Conservation (phyloP, 2,888 invertebrate genomes). For the Heteromyza rotundicornis region DNA sequence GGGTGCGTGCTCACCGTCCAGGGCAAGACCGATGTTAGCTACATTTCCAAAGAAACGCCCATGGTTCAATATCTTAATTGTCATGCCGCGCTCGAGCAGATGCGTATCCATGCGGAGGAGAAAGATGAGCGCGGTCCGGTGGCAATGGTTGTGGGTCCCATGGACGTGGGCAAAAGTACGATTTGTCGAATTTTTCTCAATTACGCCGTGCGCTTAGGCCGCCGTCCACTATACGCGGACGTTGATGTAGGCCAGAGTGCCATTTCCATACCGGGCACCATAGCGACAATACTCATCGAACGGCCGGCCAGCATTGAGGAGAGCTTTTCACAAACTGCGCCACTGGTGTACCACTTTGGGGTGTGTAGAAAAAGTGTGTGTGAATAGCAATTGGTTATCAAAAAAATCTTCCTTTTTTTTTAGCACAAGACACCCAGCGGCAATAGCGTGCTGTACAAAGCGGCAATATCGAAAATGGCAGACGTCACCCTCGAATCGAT, state of each 20-base stretch:
- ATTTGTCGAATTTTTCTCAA: slow-evolving; percentile 87
- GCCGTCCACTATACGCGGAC: slow-evolving; percentile 91
- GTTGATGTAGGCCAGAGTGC: slow-evolving; percentile 95
- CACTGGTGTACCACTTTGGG: slow-evolving; percentile 94
- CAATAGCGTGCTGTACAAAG: slow-evolving; percentile 84
- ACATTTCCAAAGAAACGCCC: slow-evolving; percentile 95
- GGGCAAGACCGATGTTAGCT: slow-evolving; percentile 91
- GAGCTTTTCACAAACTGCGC: slow-evolving; percentile 92
- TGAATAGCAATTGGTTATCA: too few relatives aligned
- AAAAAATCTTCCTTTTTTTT: too few relatives aligned
- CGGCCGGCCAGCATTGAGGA: slow-evolving; percentile 93
- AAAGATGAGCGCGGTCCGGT: slow-evolving; percentile 77
- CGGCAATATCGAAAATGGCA: slow-evolving; percentile 82
- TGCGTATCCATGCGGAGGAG: slow-evolving; percentile 82
- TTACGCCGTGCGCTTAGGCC: slow-evolving; percentile 90
- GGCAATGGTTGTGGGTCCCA: slow-evolving; percentile 90
- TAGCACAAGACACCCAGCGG: slow-evolving; percentile 75
- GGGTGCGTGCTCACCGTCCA: slow-evolving; percentile 86
- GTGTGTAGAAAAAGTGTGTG: too few relatives aligned
- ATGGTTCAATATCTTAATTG: slow-evolving; percentile 95
- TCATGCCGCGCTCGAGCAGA: slow-evolving; percentile 91
- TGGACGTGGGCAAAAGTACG: slow-evolving; percentile 96
- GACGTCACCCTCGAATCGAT: slow-evolving; percentile 84
- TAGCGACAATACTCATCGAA: slow-evolving; percentile 90
- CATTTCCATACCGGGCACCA: slow-evolving; percentile 89